Conservation (phyloP, 2,113 vertebrate species). For the Eupsittula cactorum region DNA sequence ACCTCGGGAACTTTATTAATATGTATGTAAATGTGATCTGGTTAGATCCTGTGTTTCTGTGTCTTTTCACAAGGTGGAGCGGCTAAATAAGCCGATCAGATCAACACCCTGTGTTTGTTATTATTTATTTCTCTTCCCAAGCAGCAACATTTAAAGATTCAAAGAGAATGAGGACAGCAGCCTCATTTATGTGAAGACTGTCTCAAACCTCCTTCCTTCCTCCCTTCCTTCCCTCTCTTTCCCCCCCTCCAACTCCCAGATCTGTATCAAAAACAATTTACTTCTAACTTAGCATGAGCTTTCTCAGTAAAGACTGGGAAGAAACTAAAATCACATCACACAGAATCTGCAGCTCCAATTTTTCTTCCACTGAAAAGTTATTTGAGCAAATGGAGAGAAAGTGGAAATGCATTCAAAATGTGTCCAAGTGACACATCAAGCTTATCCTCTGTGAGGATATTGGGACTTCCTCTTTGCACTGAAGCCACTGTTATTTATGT, state of each 20-base stretch:
- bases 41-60: conserved; percentile 3
- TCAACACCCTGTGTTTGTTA: neutral
- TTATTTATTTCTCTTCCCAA: neutral
- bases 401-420: conserved; percentile 24
- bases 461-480: conserved; percentile 18
- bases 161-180: conserved; percentile 29
- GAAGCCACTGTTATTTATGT: conserved; percentile 32
- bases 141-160: neutral
- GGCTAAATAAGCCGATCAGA: conserved; percentile 23
- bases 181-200: conserved; percentile 4
- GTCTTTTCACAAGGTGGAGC: conserved; percentile 46
- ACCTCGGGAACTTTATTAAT: conserved; percentile 54
- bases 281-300: conserved; percentile 19
- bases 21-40: conserved; percentile 52
- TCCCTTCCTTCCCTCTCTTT: neutral
- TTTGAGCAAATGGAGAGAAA: conserved; percentile 45
- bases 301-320: conserved; percentile 21
- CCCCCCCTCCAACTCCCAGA: neutral
- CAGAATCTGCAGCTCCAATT: conserved; percentile 25
- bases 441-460: conserved; percentile 13
- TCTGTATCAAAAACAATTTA: conserved; percentile 4
- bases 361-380: conserved; percentile 50
- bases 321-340: conserved; percentile 48
- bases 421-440: conserved; percentile 42
- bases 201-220: conserved; percentile 4